Evolutionary conservation across 2,113 vertebrate genomes (phyloP), one percentile per base, ranked within the genome.

Genomic region (Atractosteus spatula): DNA sequence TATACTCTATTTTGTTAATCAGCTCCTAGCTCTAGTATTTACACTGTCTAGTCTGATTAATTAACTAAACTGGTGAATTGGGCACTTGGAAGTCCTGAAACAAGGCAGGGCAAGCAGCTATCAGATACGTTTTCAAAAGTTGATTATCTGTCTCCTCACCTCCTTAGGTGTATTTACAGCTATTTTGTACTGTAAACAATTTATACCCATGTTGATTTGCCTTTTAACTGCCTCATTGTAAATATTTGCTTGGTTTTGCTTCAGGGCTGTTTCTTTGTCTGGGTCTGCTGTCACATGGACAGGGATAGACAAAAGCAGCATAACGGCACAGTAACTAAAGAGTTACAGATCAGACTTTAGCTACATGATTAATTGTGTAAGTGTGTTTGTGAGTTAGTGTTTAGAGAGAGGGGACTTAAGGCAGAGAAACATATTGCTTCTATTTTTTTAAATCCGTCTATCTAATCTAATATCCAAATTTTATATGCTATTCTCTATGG

Each of bases 151-250:
- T 86, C 86, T 82, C 45, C n/a, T 55, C 51, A 7, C 61, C 70
- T 71, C 77, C 75, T 41, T 14, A 66, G 77, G 81, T 74, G 74
- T 84, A 74, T 86, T 83, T 88, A 86, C 83, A 87, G 84, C 85
- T 82, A 80, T 85, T 90, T 79, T 80, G 82, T 82, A 71, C 56
- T 88, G 83, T 84, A 84, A 87, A 90, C 82, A 88, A 89, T 88
- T 88, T 85, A 88, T 51, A 51, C 10, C 47, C 5, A 3, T 10
- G 5, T 10, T 51, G 47, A 10, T 51, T 51, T 51, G 47, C 47
- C 29, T 29, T 51, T 51, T 51, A 51, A 51, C 10, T 7, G 10
- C 1, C 10, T 51, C 47, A 51, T 7, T 3, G 47, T 51, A 51
- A 10, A 51, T 5, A 10, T 51, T 51, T 51, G 5, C 10, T 51